Base-by-base conservation (phyloP, 2,797 vertebrate species). In the Eremophila alpestris region DNA sequence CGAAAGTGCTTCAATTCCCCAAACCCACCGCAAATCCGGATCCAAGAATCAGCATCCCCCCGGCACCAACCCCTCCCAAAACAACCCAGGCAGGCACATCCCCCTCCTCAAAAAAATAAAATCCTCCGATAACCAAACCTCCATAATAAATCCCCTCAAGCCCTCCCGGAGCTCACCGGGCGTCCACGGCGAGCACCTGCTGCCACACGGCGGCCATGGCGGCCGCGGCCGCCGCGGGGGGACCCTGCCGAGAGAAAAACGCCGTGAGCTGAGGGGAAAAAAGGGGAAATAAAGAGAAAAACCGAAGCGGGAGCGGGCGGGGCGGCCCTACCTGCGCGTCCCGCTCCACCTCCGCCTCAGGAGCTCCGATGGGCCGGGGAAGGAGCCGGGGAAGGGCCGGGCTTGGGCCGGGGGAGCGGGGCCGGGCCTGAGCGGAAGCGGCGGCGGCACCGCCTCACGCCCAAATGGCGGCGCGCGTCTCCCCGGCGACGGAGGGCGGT, bases 191-290 rank as follows among this genome's bases (percentile, higher is more conserved):
- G 51, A 92, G 91, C 51, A 92, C 80, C 58, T 92, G 91, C 86
- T 92, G 91, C 91, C 86, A 89, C 17, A 92, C 86, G 46, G 90
- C 90, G 60, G 85, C 85, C 90, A 92, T 88, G 68, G 68, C 90
- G 75, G 85, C 79, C 58, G 64, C 89, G 64, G 83, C 76, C 63
- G 69, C 69, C 46, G 58, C 70, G 30, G 34, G 52, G 58, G 83
- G 64, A 26, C 52, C 87, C 80, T 84, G 38, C 40, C 32, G 40
- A 4, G 60, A 54, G 30, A 10, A 20, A 4, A 49, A 10, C 8
- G 48, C 5, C 16, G 26, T 52, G 15, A 59, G 26, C 21, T 43
- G 65, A 70, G 67, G 67, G 65, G 26, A 7, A 19, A 69, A 12
- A 56, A 2, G 18, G 2, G 10, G 16, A 1, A 7, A 51, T 11